A percentile compares a stretch with the other conserved stretches of the same genome.
These are phyloP conservation scores for Pachliopta kotzebuea DNA, from an alignment of 2,888 invertebrate genomes.

Conservation along the genomic window DNA sequence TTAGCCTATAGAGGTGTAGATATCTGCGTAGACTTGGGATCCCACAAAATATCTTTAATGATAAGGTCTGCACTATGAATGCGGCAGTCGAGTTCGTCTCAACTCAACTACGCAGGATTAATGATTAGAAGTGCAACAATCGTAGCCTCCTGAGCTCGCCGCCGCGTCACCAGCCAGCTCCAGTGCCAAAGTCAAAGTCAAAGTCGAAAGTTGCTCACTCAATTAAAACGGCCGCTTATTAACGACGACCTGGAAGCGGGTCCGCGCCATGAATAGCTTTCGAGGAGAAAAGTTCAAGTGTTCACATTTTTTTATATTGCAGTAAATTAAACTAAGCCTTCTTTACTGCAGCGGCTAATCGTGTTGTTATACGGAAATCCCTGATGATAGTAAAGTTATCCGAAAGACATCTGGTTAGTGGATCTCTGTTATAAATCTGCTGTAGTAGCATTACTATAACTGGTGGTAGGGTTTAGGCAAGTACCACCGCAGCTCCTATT, in stretches of 20 bases:
- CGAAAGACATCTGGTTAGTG: too few relatives aligned
- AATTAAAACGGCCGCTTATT: slow-evolving; percentile 12
- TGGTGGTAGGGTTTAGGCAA: too few relatives aligned
- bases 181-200: slow-evolving; percentile 22
- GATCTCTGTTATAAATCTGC: too few relatives aligned
- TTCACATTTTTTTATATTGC: not conserved
- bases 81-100: slow-evolving; percentile 5
- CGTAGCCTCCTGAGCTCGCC: slow-evolving; percentile 31
- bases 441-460: too few relatives aligned
- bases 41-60: not conserved
- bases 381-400: too few relatives aligned
- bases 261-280: slow-evolving; percentile 1
- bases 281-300: slow-evolving; percentile 3
- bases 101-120: slow-evolving; percentile 29
- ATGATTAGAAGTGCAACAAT: slow-evolving; percentile 43
- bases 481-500: too few relatives aligned
- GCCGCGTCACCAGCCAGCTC: slow-evolving; percentile 34
- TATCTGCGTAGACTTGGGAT: too few relatives aligned
- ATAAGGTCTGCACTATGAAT: slow-evolving; percentile 9
- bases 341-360: too few relatives aligned
- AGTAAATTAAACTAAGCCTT: not conserved
- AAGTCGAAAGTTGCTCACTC: slow-evolving; percentile 20
- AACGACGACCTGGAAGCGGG: not conserved
- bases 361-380: too few relatives aligned
- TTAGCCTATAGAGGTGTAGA: too few relatives aligned